phyloP scores from a whole-genome alignment of 2,113 vertebrate genomes.

The Euleptes europaea region DNA sequence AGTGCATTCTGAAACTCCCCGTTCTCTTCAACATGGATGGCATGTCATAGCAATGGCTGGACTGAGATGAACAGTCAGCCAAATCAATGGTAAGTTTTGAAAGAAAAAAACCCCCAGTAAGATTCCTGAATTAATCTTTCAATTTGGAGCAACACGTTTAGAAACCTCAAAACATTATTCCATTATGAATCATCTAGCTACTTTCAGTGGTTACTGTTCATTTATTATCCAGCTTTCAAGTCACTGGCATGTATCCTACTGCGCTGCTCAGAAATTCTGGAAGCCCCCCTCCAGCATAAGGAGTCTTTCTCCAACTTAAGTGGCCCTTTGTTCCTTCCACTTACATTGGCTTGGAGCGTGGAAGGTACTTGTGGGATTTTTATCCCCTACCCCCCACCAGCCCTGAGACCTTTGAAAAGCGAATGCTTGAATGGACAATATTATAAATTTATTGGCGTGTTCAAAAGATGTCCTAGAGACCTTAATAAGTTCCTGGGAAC shows the following conservation, averaged over 20 bases:
- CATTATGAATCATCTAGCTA: not conserved
- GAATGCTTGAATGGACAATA: no score
- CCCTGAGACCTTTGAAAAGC: no score
- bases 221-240: not conserved
- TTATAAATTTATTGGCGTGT: no score
- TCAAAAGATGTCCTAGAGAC: no score
- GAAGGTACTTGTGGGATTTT: no score
- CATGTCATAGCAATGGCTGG: not conserved
- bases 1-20: not conserved
- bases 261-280: no score
- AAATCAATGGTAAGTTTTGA: not conserved
- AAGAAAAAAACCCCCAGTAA: not conserved
- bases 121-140: not conserved
- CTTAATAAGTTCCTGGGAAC: no score
- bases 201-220: not conserved
- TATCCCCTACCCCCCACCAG: no score
- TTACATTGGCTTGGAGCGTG: no score
- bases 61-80: not conserved
- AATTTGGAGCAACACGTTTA: not conserved
- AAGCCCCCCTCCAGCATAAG: no score
- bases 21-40: not conserved
- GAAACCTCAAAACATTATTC: not conserved
- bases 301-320: no score
- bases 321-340: no score
- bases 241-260: not conserved